Base-by-base conservation (phyloP, 2,888 invertebrate species). In the Saturnia pavonia region DNA sequence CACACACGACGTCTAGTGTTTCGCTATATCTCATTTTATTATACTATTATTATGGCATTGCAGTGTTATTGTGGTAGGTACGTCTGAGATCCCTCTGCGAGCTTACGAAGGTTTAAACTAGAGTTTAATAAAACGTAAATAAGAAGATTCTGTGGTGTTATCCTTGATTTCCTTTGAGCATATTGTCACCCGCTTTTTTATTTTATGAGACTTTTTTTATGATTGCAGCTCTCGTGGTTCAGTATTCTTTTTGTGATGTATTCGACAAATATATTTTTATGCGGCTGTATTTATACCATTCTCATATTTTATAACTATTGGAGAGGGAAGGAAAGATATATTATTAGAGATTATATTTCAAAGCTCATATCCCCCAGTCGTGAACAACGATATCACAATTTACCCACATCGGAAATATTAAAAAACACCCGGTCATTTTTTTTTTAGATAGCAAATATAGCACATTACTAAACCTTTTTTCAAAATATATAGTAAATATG, bases 1-100 rank as follows among this genome's bases (percentile, higher is more conserved):
- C 78, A 71, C 70, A 71, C 71, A 65, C 16, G 68, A 25, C 74
- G 68, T 77, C 74, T 73, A 73, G 68, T 72, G 69, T 74, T 79
- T 73, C 73, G 75, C 73, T 74, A 82, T 79, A 77, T 80, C 76
- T 80, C 77, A 80, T 82, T 83, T 82, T 82, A 80, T 77, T 74
- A 76, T 71, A 70, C 74, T 73, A 76, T 81, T 83, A 78, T 78
- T 79, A 79, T 78, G 74, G 78, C 77, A 82, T 80, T 78, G 75
- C 76, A 78, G 78, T 78, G 76, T 76, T 75, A 75, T 75, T 69
- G 71, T 67, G 19, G 65, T 40, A 69, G 70, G 74, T 72, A 74
- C 71, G 72, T 76, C 74, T 80, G 72, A 72, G 70, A 57, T 67
- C 48, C 57, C 67, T 74, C 67, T 66, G 67, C 72, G 70, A 72